Evolutionary conservation across 2,797 vertebrate genomes (phyloP).

Genomic region (Bradypodion pumilum): DNA sequence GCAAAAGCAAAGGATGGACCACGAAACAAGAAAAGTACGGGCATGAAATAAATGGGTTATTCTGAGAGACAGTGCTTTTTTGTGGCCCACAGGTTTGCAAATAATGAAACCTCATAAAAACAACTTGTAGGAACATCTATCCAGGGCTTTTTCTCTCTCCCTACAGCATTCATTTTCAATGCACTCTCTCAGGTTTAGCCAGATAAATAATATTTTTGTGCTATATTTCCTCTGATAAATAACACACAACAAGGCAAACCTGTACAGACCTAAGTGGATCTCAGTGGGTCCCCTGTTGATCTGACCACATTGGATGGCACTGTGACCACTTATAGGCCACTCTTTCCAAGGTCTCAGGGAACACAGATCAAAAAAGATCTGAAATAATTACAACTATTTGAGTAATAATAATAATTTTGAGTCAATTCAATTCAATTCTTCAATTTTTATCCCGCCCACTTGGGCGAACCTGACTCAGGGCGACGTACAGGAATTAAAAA

Average conservation of each 20-base stretch:
- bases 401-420: too few species aligned
- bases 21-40: conserved; percentile 56
- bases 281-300: not conserved
- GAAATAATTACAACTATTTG: too few species aligned
- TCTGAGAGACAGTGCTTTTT: conserved; percentile 40
- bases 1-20: conserved; percentile 47
- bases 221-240: conserved; percentile 8
- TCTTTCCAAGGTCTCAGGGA: not conserved
- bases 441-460: too few species aligned
- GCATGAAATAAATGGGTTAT: conserved; percentile 42
- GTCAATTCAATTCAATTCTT: too few species aligned
- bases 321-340: not conserved
- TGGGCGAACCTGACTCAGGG: too few species aligned
- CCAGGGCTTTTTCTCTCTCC: not conserved
- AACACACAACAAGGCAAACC: not conserved
- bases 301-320: not conserved
- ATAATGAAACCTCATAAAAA: conserved; percentile 31
- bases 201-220: conserved; percentile 7
- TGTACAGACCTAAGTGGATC: not conserved
- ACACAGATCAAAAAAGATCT: too few species aligned
- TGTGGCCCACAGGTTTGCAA: conserved; percentile 6
- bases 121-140: conserved; percentile 21
- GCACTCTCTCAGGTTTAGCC: conserved; percentile 27
- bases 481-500: too few species aligned
- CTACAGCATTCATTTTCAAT: not conserved